These are phyloP conservation scores for Cirrhinus mrigala DNA, from an alignment of 2,797 vertebrate genomes.

Conservation along the genomic window DNA sequence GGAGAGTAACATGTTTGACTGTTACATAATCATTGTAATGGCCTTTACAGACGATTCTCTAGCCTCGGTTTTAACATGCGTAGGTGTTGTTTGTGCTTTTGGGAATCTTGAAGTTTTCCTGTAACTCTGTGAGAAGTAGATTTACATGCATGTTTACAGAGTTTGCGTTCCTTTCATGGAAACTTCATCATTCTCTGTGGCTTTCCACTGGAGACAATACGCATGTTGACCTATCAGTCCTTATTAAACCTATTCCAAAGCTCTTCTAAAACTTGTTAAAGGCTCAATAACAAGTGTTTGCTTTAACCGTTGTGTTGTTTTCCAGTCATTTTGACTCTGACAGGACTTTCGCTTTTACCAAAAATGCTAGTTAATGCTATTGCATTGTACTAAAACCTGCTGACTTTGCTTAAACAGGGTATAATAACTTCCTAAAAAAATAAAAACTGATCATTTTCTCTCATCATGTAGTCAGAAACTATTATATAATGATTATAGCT, in stretches of 20 bases:
- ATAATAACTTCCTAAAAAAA: background rate
- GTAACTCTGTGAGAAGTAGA: slow-evolving; percentile 31
- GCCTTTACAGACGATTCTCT: slow-evolving; percentile 22
- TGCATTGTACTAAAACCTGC: background rate
- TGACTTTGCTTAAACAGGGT: background rate
- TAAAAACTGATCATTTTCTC: too few relatives aligned
- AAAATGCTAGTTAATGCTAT: background rate
- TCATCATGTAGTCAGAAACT: too few relatives aligned
- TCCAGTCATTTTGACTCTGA: background rate
- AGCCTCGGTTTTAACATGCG: slow-evolving; percentile 6
- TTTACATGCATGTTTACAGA: background rate
- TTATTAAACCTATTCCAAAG: background rate
- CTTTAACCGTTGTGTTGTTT: background rate
- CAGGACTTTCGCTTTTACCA: background rate
- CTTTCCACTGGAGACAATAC: background rate
- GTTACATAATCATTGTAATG: slow-evolving; percentile 45
- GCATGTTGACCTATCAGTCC: background rate
- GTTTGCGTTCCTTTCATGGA: slow-evolving; percentile 26
- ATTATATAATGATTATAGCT: too few relatives aligned
- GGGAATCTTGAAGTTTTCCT: slow-evolving; percentile 48
- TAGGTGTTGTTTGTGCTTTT: slow-evolving; percentile 48
- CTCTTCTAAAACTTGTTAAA: background rate
- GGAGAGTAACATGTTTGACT: slow-evolving; percentile 33
- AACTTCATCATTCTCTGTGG: slow-evolving; percentile 33
- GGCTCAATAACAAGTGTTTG: background rate